Conservation (phyloP, 1,140 invertebrate genomes). For the Bombus sibiricus region DNA sequence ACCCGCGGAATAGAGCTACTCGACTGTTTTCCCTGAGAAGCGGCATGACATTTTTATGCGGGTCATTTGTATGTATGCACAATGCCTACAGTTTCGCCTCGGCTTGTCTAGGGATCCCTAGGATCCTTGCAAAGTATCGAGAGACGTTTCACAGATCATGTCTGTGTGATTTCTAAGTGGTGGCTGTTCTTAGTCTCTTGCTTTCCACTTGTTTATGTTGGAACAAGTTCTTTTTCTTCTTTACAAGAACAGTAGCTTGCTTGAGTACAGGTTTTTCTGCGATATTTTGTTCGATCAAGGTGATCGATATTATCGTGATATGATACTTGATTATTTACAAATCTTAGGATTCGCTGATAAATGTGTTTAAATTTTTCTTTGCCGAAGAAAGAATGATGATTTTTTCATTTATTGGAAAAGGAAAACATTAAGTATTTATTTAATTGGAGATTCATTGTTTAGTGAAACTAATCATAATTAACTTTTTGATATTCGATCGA, state of each 20-base stretch:
- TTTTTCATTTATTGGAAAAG: no score
- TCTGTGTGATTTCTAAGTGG: not conserved
- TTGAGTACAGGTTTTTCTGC: no score
- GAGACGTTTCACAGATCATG: not conserved
- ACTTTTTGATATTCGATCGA: not conserved
- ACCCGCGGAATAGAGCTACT: constrained; percentile 5
- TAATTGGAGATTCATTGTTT: not conserved
- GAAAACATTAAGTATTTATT: not conserved
- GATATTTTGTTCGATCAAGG: no score
- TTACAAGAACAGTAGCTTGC: not conserved
- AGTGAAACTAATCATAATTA: not conserved
- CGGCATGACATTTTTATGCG: constrained; percentile 20
- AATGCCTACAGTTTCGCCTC: not conserved
- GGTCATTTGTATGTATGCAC: constrained; percentile 22
- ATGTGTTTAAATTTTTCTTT: no score
- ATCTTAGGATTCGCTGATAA: no score
- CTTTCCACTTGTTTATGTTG: no score
- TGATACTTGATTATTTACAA: no score
- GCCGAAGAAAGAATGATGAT: no score
- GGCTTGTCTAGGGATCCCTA: not conserved
- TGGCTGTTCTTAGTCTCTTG: not conserved
- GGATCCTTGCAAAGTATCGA: not conserved
- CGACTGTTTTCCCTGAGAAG: constrained; percentile 1
- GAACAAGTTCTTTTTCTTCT: not conserved
- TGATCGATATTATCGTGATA: no score